A percentile compares a stretch with the other conserved stretches of the same genome.
Conservation (phyloP, 92 coral and sea anemone genomes). For the Zoanthus gigantus region DNA sequence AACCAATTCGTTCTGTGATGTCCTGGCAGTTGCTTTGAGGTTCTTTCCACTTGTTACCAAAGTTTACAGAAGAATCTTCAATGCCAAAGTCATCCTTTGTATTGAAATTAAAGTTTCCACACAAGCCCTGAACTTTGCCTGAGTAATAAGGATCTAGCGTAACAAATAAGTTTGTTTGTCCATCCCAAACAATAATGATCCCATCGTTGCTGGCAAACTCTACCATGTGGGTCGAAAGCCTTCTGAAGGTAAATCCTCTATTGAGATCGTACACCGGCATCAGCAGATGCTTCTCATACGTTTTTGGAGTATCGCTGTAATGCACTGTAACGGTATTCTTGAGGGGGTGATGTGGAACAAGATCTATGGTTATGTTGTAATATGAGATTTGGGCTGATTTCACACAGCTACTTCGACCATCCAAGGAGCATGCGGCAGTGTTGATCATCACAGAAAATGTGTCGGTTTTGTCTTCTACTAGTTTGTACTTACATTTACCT, state of each 20-base stretch:
- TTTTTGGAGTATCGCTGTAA: conserved; percentile 17
- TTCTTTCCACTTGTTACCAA: conserved; percentile 74
- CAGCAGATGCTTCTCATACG: conserved; percentile 25
- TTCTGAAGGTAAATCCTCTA: conserved; percentile 66
- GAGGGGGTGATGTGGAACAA: conserved; percentile 62
- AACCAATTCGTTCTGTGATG: conserved; percentile 45
- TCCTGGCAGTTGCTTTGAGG: conserved; percentile 60
- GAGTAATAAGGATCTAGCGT: conserved; percentile 64
- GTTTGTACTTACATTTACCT: conserved; percentile 78
- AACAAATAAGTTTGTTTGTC: conserved; percentile 68
- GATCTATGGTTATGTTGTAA: conserved; percentile 67
- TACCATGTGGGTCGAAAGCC: conserved; percentile 66
- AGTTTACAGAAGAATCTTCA: conserved; percentile 67
- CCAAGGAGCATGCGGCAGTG: conserved; percentile 73
- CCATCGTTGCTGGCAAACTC: conserved; percentile 70
- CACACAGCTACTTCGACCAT: conserved; percentile 71
- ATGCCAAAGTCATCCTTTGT: conserved; percentile 77
- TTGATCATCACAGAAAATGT: conserved; percentile 73
- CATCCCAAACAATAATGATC: conserved; percentile 78
- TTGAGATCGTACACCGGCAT: conserved; percentile 61
- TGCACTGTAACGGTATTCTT: conserved; percentile 63
- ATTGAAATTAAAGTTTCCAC: conserved; percentile 76
- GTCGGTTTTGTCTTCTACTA: conserved; percentile 69
- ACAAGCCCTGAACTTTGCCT: conserved; percentile 78
- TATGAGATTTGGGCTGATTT: conserved; percentile 76